phyloP scores from a whole-genome alignment of 1,140 invertebrate species.

The Penaeus indicus region DNA sequence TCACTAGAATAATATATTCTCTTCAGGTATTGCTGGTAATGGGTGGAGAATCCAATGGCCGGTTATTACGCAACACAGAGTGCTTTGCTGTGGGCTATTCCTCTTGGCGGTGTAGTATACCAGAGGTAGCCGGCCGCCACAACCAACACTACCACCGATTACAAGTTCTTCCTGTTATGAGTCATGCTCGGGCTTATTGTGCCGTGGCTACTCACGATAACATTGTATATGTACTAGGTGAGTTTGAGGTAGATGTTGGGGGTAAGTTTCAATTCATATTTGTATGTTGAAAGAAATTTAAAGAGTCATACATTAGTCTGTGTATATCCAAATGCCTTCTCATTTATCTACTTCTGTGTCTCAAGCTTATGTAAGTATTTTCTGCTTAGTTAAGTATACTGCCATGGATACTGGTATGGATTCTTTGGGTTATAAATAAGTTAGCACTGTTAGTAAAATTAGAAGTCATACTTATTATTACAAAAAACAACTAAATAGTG shows the following conservation, averaged over 20 bases:
- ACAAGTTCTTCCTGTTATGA: conserved; percentile 49
- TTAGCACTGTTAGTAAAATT: no score
- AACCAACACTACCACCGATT: not conserved
- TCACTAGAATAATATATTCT: not conserved
- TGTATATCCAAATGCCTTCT: no score
- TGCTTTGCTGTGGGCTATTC: conserved; percentile 52
- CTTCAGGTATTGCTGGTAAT: conserved; percentile 49
- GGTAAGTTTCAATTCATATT: not conserved
- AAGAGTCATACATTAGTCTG: no score
- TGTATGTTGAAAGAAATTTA: not conserved
- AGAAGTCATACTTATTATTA: no score
- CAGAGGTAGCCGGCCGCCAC: not conserved
- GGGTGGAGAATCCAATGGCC: conserved; percentile 55
- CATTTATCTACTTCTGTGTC: no score
- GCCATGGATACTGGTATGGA: no score
- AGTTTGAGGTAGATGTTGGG: not conserved
- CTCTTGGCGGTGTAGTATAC: conserved; percentile 49
- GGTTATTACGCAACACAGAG: conserved; percentile 50
- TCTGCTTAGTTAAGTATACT: no score
- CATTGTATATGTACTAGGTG: conserved; percentile 47
- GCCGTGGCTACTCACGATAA: conserved; percentile 48
- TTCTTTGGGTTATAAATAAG: no score
- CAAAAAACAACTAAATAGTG: no score
- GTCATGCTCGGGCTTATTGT: conserved; percentile 48
- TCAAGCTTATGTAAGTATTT: no score